These are phyloP conservation scores for Protonibea diacanthus DNA, from an alignment of 2,797 vertebrate genomes.

Conservation along the genomic window DNA sequence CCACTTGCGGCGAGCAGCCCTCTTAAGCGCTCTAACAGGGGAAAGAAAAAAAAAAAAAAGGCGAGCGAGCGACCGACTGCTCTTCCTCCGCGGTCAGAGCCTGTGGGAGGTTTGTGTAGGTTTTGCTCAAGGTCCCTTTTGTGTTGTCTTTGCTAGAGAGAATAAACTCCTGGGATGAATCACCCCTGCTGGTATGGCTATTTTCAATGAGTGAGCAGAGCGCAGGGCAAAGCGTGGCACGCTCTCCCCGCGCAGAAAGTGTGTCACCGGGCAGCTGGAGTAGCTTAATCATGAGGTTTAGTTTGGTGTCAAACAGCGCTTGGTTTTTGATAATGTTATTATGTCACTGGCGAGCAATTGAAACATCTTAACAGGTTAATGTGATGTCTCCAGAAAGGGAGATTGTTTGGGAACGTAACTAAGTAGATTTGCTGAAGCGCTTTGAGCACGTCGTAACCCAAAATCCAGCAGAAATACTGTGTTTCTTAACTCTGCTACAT, in stretches of 20 bases:
- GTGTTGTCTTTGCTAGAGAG: slow-evolving; percentile 75
- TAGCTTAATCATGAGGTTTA: slow-evolving; percentile 57
- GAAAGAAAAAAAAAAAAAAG: slow-evolving; percentile 10
- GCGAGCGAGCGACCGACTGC: slow-evolving; percentile 33
- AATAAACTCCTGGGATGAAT: slow-evolving; percentile 75
- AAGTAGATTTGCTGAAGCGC: not conserved
- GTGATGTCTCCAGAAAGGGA: not conserved
- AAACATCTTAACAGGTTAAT: slow-evolving; percentile 4
- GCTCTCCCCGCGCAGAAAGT: slow-evolving; percentile 22
- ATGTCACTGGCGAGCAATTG: slow-evolving; percentile 17
- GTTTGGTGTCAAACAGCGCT: slow-evolving; percentile 44
- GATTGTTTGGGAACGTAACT: not conserved
- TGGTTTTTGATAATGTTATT: slow-evolving; percentile 36
- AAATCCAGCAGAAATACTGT: not conserved
- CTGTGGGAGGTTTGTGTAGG: slow-evolving; percentile 73
- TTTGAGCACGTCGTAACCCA: not conserved
- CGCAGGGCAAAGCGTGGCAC: slow-evolving; percentile 32
- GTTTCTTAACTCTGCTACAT: not conserved
- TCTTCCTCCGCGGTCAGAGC: slow-evolving; percentile 67
- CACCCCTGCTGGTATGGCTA: slow-evolving; percentile 60
- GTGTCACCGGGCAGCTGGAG: slow-evolving; percentile 55
- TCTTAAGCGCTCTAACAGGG: slow-evolving; percentile 53
- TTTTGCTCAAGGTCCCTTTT: slow-evolving; percentile 77
- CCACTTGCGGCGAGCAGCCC: slow-evolving; percentile 61
- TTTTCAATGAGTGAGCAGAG: slow-evolving; percentile 66